phyloP scores from a whole-genome alignment of 2,797 vertebrate species.

The Dallia pectoralis region DNA sequence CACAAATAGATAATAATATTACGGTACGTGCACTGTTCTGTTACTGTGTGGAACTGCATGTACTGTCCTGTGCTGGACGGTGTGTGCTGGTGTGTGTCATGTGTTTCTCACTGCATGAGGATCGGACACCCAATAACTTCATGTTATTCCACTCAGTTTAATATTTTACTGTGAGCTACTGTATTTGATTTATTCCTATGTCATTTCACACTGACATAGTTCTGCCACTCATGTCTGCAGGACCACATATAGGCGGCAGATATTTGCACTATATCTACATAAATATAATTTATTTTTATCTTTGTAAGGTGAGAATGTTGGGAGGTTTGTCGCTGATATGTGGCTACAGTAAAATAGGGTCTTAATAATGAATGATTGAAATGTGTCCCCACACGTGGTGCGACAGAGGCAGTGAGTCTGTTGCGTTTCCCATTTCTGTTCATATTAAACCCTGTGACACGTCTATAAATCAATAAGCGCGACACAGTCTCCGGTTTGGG shows the following conservation, averaged over 20 bases:
- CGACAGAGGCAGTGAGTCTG: not conserved
- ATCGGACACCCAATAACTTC: too few species aligned
- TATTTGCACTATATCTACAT: too few species aligned
- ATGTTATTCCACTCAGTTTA: too few species aligned
- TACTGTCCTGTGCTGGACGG: too few species aligned
- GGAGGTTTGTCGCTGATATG: not conserved
- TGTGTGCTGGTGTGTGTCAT: too few species aligned
- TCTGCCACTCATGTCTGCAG: not conserved
- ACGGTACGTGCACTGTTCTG: too few species aligned
- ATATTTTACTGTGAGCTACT: too few species aligned
- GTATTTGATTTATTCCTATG: slow-evolving; percentile 23
- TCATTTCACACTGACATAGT: not conserved
- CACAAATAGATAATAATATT: too few species aligned
- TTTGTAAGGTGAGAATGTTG: not conserved
- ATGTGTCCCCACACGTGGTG: not conserved
- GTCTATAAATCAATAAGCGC: slow-evolving; percentile 18
- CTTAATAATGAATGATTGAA: slow-evolving; percentile 7
- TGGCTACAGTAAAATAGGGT: not conserved
- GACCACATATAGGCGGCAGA: too few species aligned
- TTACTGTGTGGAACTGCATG: too few species aligned
- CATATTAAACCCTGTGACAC: slow-evolving; percentile 16
- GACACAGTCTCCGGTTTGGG: slow-evolving; percentile 7
- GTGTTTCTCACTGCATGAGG: too few species aligned
- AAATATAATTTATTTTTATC: too few species aligned
- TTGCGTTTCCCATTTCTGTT: slow-evolving; percentile 11